These are phyloP conservation scores for Balearica regulorum DNA, from an alignment of 2,797 vertebrate genomes.

Conservation along the genomic window DNA sequence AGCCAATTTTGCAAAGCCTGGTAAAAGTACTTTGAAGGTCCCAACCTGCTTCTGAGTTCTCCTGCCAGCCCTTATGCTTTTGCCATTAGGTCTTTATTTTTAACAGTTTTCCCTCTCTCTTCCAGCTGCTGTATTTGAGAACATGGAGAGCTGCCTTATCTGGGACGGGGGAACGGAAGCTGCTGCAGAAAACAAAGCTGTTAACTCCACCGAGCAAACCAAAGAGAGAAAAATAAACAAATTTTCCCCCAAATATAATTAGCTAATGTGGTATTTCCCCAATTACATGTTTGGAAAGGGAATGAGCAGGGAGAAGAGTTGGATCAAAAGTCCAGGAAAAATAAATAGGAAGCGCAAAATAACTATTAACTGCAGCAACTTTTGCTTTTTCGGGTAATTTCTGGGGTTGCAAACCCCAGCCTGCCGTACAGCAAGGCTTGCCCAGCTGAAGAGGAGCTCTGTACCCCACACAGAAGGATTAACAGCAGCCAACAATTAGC, in stretches of 20 bases:
- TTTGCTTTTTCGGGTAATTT: background rate
- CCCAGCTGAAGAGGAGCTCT: background rate
- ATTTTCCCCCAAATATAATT: too few species aligned
- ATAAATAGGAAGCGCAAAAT: rapidly evolving
- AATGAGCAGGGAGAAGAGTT: background rate
- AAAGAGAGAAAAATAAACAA: background rate
- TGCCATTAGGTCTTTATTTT: background rate
- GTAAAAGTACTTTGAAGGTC: background rate
- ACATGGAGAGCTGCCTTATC: background rate
- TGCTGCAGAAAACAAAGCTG: background rate
- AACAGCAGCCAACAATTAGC: background rate
- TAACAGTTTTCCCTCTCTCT: background rate
- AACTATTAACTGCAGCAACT: background rate
- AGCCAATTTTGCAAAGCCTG: background rate
- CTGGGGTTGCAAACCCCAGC: background rate
- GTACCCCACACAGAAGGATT: background rate
- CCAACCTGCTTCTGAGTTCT: background rate
- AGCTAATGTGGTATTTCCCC: rapidly evolving
- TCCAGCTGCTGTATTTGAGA: background rate
- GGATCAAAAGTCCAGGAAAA: background rate
- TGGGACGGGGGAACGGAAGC: background rate
- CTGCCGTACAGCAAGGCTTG: background rate
- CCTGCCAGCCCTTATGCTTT: background rate
- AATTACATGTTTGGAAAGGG: rapidly evolving
- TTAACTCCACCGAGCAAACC: background rate